phyloP scores from a whole-genome alignment of 2,797 vertebrate species.

The Cirrhinus molitorella region DNA sequence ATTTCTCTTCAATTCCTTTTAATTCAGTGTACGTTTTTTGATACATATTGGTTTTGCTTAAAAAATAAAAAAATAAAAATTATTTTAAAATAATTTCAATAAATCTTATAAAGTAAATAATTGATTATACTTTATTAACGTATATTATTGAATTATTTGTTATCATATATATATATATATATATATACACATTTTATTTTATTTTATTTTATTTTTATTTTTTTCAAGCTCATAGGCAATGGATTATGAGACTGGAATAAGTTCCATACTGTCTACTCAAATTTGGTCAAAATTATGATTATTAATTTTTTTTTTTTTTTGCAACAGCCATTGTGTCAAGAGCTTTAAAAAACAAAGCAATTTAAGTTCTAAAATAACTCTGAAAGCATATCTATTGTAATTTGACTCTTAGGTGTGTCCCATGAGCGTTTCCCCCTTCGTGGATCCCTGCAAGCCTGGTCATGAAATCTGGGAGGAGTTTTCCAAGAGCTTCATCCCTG shows the following conservation, averaged over 20 bases:
- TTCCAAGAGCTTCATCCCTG: slow-evolving; percentile 96
- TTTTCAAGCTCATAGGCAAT: neutral
- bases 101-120: neutral
- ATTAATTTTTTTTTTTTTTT: no score
- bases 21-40: no score
- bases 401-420: slow-evolving; percentile 87
- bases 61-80: no score
- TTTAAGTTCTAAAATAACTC: neutral
- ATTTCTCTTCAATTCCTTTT: no score
- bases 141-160: no score
- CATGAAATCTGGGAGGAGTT: slow-evolving; percentile 99
- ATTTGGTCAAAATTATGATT: no score
- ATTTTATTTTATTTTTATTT: no score
- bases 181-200: no score
- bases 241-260: neutral
- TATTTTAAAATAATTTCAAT: neutral
- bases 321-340: no score
- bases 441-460: slow-evolving; percentile 90
- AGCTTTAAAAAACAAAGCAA: neutral
- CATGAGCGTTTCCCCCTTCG: slow-evolving; percentile 90
- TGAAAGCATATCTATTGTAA: slow-evolving; percentile 41
- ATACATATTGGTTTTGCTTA: neutral
- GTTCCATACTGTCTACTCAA: no score
- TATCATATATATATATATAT: no score
- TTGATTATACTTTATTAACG: neutral